Base-by-base conservation (phyloP, 2,888 invertebrate genomes). In the Pristionchus arcanus region DNA sequence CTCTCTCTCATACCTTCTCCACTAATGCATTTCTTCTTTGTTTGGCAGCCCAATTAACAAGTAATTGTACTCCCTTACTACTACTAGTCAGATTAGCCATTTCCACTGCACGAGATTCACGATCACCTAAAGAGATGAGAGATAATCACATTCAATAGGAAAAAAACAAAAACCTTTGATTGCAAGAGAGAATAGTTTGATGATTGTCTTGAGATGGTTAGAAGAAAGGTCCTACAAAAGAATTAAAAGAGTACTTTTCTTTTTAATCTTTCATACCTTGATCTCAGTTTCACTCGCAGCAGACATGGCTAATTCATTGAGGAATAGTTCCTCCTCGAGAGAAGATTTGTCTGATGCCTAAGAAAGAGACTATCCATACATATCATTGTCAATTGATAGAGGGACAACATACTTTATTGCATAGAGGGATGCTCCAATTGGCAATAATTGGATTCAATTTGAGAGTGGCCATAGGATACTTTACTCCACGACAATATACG, bases 101-200 rank as follows among this genome's bases (percentile, higher is more conserved):
- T 71, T 94, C 94, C 11, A 90, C 92, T 1, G 94, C 94, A 31
- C 92, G 88, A 9, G 91, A 90, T 31, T 92, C 93, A 16, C 92
- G 74, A 68, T 92, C 92, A 16, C 88, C 91, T 66, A 0, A 53
- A 49, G 16, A 34, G 31, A 49, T 7, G 0, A 68, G 7, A 68
- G 4, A 15, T 34, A 16, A 34, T 74, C 68, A n/a, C n/a, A 34
- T 74, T 74, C 13, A 74, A 37, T 16, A 37, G 2, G 74, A 74
- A 34, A 4, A 37, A 13, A 37, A n/a, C n/a, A 7, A 11, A 21
- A 13, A 77, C 77, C 77, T 25, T 87, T 87, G 87, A 90, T 90
- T 2, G 91, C 91, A n/a, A 91, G 87, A 11, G 94, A 93, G 89
- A 94, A 94, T 2, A 94, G 90, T 63, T 94, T 93, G 49, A 94